A percentile compares a stretch with the other conserved stretches of the same genome.
Evolutionary conservation across 1,140 invertebrate species (phyloP).

Genomic region (Drosophila sulfurigaster): DNA sequence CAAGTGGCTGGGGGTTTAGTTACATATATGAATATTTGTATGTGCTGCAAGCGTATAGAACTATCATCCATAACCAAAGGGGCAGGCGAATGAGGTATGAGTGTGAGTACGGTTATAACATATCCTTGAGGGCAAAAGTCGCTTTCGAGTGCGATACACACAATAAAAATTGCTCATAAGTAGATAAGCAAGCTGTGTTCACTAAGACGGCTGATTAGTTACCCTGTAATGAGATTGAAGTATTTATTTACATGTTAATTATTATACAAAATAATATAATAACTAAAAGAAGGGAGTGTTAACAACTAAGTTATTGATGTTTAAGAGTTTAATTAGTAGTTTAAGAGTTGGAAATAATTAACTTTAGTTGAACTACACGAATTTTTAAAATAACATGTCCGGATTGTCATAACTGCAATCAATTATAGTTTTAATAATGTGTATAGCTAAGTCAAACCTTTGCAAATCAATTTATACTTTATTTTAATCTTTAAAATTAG

Average conservation of each 20-base stretch:
- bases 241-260: neutral
- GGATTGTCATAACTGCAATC: too few relatives aligned
- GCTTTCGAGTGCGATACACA: constrained; percentile 17
- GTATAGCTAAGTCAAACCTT: too few relatives aligned
- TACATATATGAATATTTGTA: neutral
- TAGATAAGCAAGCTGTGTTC: neutral
- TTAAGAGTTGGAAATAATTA: too few relatives aligned
- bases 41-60: constrained; percentile 3
- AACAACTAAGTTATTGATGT: too few relatives aligned
- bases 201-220: neutral
- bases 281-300: too few relatives aligned
- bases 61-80: constrained; percentile 28
- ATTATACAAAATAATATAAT: too few relatives aligned
- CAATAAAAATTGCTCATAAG: constrained; percentile 22
- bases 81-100: constrained; percentile 14
- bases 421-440: too few relatives aligned
- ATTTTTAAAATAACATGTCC: too few relatives aligned
- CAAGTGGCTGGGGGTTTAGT: constrained; percentile 18
- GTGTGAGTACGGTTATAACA: neutral
- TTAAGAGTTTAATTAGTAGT: too few relatives aligned
- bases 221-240: neutral
- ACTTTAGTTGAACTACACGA: too few relatives aligned
- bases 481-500: too few relatives aligned
- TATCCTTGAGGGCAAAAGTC: constrained; percentile 8
- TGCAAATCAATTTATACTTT: too few relatives aligned